phyloP scores from a whole-genome alignment of 2,888 invertebrate species.

The Latrodectus hesperus region DNA sequence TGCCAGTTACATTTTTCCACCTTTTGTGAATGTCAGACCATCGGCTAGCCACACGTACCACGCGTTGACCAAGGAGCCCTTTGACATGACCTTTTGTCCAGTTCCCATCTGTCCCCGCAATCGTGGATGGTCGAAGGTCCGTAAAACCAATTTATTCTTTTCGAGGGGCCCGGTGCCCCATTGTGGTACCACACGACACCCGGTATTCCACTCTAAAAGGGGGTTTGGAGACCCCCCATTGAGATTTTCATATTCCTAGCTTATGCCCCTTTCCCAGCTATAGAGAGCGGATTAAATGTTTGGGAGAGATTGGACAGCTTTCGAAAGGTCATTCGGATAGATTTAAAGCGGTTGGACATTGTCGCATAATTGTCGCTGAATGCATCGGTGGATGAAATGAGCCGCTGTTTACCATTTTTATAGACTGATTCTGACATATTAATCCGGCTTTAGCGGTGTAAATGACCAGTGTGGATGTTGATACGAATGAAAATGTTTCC shows the following conservation, averaged over 20 bases:
- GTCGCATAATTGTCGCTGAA: conserved; percentile 56
- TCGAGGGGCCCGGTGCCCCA: conserved; percentile 9
- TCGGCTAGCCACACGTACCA: conserved; percentile 49
- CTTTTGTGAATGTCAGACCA: conserved; percentile 10
- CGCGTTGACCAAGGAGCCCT: conserved; percentile 58
- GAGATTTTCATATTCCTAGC: conserved; percentile 8
- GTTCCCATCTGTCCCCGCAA: conserved; percentile 27
- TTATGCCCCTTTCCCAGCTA: not conserved
- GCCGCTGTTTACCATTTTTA: conserved; percentile 32
- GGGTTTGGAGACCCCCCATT: conserved; percentile 43
- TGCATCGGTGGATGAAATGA: conserved; percentile 36
- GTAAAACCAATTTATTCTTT: conserved; percentile 59
- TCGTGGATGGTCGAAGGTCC: conserved; percentile 7
- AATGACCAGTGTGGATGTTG: conserved; percentile 26
- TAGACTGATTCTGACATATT: conserved; percentile 41
- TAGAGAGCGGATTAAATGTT: conserved; percentile 20
- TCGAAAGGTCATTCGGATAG: conserved; percentile 4
- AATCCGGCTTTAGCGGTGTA: conserved; percentile 45
- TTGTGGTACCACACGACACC: conserved; percentile 39
- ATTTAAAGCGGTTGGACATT: conserved; percentile 56
- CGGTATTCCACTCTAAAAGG: not conserved
- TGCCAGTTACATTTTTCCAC: conserved; percentile 8
- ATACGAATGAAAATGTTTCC: conserved; percentile 19
- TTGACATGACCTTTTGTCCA: conserved; percentile 58
- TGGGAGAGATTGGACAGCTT: not conserved